Evolutionary conservation across 2,888 invertebrate genomes (phyloP), one percentile per base, ranked within the genome.

Genomic region (Chromoteleia sp.): DNA sequence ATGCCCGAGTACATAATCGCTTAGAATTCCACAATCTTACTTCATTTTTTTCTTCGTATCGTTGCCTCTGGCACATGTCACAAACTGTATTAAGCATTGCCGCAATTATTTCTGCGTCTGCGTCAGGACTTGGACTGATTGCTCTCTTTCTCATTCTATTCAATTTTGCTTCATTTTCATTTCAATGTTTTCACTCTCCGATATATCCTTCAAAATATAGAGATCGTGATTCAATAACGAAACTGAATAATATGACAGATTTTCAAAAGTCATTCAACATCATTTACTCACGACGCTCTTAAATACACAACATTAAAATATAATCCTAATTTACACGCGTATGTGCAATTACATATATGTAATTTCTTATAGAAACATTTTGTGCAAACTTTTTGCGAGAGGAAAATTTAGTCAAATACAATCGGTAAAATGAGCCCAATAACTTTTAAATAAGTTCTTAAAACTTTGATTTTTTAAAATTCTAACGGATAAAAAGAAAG

Each of bases 11-110:
- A 79, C 67, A 74, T 79, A 73, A 73, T 67, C 73, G 68, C 73
- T 67, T 59, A 74, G 79, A 61, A 79, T 79, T 79, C 79, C 67
- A 74, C 73, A 73, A 79, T 79, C 61, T 79, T 73, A 61, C 48
- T 54, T 68, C 7, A 17, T 67, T 73, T 65, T 71, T 73, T 50
- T 68, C 33, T 29, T 50, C 30, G 39, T 45, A 33, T 54, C 52
- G 21, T 56, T 48, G 68, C 74, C 78, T 17, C 58, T 43, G 71
- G 67, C 78, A 73, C 71, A 78, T 78, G 77, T 71, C 78, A 78
- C 77, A 78, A 71, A 78, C 61, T 50, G 77, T 78, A 78, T 78
- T 78, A 71, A 78, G 52, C 77, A 65, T 54, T 58, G 25, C 65
- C 25, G 58, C 65, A 73, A 71, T 78, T 71, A 78, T 78, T 78